Percentiles rank a stretch among this genome's conserved stretches.
Conservation (phyloP, 2,797 vertebrate genomes). For the Onychomys torridus region DNA sequence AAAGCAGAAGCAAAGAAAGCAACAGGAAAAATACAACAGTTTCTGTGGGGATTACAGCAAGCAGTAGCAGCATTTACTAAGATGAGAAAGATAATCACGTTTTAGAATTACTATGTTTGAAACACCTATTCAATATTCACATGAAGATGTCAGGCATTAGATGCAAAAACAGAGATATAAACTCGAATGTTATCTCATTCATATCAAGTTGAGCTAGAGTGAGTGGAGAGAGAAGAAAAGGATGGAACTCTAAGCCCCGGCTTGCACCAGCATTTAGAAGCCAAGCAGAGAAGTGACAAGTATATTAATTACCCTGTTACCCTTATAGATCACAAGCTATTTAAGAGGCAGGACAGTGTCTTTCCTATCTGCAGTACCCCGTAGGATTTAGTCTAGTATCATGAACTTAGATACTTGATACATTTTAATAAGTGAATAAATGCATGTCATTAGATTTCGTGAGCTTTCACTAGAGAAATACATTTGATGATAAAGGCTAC, state of each 20-base stretch:
- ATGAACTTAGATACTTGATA: constrained; percentile 28
- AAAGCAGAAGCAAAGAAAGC: constrained; percentile 34
- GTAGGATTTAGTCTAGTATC: not conserved
- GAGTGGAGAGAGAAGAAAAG: constrained; percentile 25
- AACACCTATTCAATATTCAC: constrained; percentile 7
- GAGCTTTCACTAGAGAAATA: constrained; percentile 45
- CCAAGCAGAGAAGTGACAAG: not conserved
- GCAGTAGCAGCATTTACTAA: constrained; percentile 23
- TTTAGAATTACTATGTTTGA: constrained; percentile 3
- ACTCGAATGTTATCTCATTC: constrained; percentile 29
- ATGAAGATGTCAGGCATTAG: not conserved
- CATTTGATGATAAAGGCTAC: constrained; percentile 26
- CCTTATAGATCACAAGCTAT: not conserved
- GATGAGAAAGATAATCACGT: not conserved
- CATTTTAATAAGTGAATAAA: constrained; percentile 40
- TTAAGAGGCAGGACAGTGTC: not conserved
- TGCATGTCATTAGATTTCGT: constrained; percentile 32
- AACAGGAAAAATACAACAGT: not conserved
- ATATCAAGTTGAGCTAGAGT: not conserved
- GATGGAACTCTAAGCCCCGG: not conserved
- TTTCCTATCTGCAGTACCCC: not conserved
- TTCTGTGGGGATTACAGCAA: not conserved
- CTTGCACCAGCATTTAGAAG: not conserved
- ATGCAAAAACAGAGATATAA: constrained; percentile 20
- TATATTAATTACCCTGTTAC: not conserved